Evolutionary conservation across 2,113 vertebrate species (phyloP).

Genomic region (Chloroceryle aenea): DNA sequence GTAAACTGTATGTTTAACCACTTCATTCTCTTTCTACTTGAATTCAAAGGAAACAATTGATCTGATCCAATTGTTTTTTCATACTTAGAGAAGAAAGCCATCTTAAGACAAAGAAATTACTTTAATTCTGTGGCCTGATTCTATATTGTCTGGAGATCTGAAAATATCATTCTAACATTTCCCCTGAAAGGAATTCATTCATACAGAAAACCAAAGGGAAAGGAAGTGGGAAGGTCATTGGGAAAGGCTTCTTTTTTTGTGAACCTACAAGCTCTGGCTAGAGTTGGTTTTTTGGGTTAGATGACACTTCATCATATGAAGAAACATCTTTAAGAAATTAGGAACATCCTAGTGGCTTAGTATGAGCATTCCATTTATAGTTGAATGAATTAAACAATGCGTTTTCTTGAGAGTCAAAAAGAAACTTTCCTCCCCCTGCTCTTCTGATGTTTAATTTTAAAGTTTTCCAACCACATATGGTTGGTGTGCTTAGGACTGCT

Average conservation of each 20-base stretch:
- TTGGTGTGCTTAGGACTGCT: slow-evolving; percentile 14
- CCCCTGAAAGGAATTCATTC: slow-evolving; percentile 73
- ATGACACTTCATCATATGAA: slow-evolving; percentile 64
- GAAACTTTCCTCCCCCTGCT: slow-evolving; percentile 46
- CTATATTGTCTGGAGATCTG: slow-evolving; percentile 64
- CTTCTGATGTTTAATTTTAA: slow-evolving; percentile 69
- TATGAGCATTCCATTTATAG: slow-evolving; percentile 70
- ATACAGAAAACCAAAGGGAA: slow-evolving; percentile 75
- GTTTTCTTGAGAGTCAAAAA: slow-evolving; percentile 61
- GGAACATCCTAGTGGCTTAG: slow-evolving; percentile 57
- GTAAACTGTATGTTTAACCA: neutral
- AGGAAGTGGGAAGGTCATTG: slow-evolving; percentile 70
- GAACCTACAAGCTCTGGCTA: slow-evolving; percentile 66
- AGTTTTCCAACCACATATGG: slow-evolving; percentile 49
- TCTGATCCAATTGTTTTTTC: slow-evolving; percentile 17
- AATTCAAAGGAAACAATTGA: slow-evolving; percentile 41
- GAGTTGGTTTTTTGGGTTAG: slow-evolving; percentile 69
- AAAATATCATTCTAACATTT: slow-evolving; percentile 59
- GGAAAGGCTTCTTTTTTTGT: slow-evolving; percentile 67
- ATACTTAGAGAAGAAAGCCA: slow-evolving; percentile 37
- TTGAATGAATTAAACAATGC: slow-evolving; percentile 73
- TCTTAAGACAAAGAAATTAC: slow-evolving; percentile 69
- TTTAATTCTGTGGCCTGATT: slow-evolving; percentile 70
- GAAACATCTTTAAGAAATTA: slow-evolving; percentile 81
- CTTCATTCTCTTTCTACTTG: slow-evolving; percentile 2